These are phyloP conservation scores for Meles meles DNA, from an alignment of 2,113 vertebrate genomes.

Conservation along the genomic window DNA sequence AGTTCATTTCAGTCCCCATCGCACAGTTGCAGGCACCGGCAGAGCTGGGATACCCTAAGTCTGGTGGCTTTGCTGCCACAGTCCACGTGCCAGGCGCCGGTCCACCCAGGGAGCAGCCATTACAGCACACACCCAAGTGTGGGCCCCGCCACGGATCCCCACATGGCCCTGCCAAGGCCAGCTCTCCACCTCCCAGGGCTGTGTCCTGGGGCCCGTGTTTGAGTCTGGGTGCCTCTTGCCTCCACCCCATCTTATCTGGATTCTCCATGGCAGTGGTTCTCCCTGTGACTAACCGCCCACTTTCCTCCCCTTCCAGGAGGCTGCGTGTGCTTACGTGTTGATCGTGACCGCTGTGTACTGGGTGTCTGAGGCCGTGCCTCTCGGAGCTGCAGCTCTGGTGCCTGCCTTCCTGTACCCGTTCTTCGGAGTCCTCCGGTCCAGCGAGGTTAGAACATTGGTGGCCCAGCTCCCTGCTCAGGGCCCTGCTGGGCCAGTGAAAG, in stretches of 20 bases:
- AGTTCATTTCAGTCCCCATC: background rate
- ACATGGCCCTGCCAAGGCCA: background rate
- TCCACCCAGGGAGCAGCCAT: background rate
- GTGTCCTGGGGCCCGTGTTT: accelerated
- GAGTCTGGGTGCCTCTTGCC: background rate
- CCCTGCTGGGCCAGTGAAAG: background rate
- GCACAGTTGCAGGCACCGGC: background rate
- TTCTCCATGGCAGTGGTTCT: background rate
- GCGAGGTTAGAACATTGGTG: conserved; percentile 86
- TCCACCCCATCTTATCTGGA: background rate
- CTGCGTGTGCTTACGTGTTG: conserved; percentile 95
- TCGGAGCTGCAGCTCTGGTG: conserved; percentile 96
- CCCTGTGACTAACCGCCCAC: background rate
- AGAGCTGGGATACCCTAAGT: background rate
- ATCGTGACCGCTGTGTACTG: conserved; percentile 95
- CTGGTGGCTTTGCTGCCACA: accelerated
- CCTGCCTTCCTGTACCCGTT: conserved; percentile 97
- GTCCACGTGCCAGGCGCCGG: accelerated
- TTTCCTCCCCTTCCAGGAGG: conserved; percentile 84
- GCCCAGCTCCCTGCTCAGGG: background rate
- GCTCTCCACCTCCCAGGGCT: background rate
- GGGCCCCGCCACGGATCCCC: accelerated
- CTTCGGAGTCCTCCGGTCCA: conserved; percentile 97
- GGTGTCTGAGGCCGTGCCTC: conserved; percentile 96
- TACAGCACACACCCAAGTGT: background rate